A percentile compares a stretch with the other conserved stretches of the same genome.
phyloP scores from a whole-genome alignment of 2,113 vertebrate genomes.

The Prolemur simus region DNA sequence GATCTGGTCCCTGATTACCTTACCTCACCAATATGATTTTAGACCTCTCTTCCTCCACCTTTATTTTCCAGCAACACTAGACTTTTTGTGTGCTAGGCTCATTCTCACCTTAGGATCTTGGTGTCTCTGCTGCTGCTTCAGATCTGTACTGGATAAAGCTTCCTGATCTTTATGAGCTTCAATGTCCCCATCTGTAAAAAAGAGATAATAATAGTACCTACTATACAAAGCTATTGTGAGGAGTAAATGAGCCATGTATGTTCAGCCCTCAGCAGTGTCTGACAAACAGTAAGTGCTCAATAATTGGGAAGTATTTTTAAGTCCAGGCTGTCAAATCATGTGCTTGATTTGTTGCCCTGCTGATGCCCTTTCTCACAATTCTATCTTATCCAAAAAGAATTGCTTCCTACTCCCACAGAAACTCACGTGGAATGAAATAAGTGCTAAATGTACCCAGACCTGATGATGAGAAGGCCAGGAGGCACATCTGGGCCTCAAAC shows the following conservation, averaged over 20 bases:
- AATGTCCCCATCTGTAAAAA: not conserved
- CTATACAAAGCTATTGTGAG: slow-evolving; percentile 15
- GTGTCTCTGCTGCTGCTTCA: not conserved
- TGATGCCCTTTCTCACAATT: not conserved
- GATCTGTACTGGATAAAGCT: not conserved
- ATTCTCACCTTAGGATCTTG: not conserved
- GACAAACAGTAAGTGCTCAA: not conserved
- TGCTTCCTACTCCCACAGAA: not conserved
- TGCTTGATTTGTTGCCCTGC: slow-evolving; percentile 7
- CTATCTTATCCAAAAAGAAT: not conserved
- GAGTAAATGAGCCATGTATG: not conserved
- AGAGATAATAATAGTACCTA: not conserved
- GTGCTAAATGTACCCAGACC: not conserved
- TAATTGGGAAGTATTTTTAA: not conserved
- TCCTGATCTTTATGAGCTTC: not conserved
- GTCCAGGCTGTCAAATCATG: not conserved
- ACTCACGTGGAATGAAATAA: not conserved
- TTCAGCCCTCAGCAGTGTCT: not conserved
- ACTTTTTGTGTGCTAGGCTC: not conserved
- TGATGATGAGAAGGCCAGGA: not conserved
- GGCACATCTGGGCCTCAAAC: not conserved
- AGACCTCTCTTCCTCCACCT: not conserved
- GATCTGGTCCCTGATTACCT: not conserved
- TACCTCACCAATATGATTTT: not conserved
- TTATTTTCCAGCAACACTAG: not conserved